Evolutionary conservation across 2,113 vertebrate genomes (phyloP).

Genomic region (Poeciliopsis occidentalis): DNA sequence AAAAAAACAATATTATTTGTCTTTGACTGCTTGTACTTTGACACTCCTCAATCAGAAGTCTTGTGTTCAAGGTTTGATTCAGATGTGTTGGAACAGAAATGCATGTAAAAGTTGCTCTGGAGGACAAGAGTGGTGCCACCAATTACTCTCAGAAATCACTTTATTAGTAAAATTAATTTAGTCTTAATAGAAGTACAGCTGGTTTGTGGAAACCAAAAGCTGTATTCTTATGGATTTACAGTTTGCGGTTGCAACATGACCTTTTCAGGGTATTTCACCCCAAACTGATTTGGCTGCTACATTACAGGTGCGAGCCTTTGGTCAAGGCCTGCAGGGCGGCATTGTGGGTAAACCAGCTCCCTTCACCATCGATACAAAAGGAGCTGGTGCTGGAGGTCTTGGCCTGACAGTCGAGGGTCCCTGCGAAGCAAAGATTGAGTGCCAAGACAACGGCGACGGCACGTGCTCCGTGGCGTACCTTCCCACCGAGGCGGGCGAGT

Average conservation of each 20-base stretch:
- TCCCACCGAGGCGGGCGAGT: slow-evolving; percentile 88
- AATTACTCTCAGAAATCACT: background rate
- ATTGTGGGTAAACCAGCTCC: slow-evolving; percentile 87
- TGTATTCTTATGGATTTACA: background rate
- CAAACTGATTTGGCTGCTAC: slow-evolving; percentile 11
- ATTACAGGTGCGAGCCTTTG: slow-evolving; percentile 87
- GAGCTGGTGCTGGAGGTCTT: slow-evolving; percentile 88
- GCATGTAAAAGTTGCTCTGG: background rate
- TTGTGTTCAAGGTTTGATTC: background rate
- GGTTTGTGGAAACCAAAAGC: background rate
- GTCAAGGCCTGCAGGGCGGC: slow-evolving; percentile 89
- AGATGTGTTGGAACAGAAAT: background rate
- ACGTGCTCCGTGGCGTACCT: slow-evolving; percentile 92
- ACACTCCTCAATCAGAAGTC: background rate
- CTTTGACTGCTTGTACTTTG: background rate
- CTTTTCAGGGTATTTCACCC: no score
- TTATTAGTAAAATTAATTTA: background rate
- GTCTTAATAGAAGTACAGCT: background rate
- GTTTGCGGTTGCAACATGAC: background rate
- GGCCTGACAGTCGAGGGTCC: slow-evolving; percentile 91
- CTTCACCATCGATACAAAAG: slow-evolving; percentile 92
- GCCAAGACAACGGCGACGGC: slow-evolving; percentile 90
- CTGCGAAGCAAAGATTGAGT: slow-evolving; percentile 92
- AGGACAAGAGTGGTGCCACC: background rate
- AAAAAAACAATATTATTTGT: background rate